A percentile compares a stretch with the other conserved stretches of the same genome.
phyloP scores from a whole-genome alignment of 2,797 vertebrate species.

The Microctenopoma steveboyesi region DNA sequence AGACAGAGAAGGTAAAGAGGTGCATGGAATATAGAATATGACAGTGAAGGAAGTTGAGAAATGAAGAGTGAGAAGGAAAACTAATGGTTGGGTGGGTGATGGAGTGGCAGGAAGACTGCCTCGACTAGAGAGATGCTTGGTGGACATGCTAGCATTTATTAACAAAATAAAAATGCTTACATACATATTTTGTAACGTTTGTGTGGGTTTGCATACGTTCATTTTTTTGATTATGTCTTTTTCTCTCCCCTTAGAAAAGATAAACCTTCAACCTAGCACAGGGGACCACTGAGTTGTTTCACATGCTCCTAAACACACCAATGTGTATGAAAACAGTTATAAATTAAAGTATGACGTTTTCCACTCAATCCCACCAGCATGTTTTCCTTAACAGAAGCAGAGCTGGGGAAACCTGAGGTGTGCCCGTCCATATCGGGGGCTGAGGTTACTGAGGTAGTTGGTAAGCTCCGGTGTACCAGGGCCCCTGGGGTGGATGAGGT shows the following conservation, averaged over 20 bases:
- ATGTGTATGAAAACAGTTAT: slow-evolving; percentile 49
- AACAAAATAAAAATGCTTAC: slow-evolving; percentile 13
- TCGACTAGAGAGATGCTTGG: not conserved
- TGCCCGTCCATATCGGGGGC: too few species aligned
- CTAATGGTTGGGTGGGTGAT: not conserved
- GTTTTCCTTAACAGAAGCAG: too few species aligned
- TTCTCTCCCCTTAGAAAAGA: slow-evolving; percentile 4
- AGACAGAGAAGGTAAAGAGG: slow-evolving; percentile 29
- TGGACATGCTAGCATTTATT: slow-evolving; percentile 28
- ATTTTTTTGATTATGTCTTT: slow-evolving; percentile 12
- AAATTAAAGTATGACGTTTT: slow-evolving; percentile 34
- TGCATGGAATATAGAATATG: slow-evolving; percentile 34
- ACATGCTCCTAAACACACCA: slow-evolving; percentile 30
- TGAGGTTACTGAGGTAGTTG: too few species aligned
- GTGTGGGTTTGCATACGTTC: slow-evolving; percentile 10
- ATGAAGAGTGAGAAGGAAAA: slow-evolving; percentile 21
- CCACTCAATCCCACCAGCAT: too few species aligned
- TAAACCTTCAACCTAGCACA: slow-evolving; percentile 8
- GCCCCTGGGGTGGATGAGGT: too few species aligned
- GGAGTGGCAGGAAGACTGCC: not conserved
- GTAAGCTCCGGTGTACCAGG: too few species aligned
- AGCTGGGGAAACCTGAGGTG: too few species aligned
- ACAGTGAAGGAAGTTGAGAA: slow-evolving; percentile 13
- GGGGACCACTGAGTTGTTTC: slow-evolving; percentile 18
- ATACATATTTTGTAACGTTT: slow-evolving; percentile 1